phyloP scores from a whole-genome alignment of 2,888 invertebrate species.

The Macrosoma leucophasiata region DNA sequence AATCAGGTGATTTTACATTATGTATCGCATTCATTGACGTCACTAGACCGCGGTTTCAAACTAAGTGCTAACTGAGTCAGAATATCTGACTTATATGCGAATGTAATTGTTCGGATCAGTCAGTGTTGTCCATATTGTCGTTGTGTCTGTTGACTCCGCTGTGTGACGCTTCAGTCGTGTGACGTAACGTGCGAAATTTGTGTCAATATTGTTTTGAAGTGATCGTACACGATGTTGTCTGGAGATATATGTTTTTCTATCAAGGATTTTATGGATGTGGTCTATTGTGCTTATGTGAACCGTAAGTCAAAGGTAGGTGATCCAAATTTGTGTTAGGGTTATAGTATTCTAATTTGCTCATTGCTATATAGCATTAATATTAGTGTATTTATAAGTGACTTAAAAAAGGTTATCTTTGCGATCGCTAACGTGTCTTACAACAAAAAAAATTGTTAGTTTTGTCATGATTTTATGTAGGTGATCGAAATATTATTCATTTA shows the following conservation, averaged over 20 bases:
- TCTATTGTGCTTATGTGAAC: slow-evolving; percentile 49
- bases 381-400: too few relatives aligned
- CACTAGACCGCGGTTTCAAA: slow-evolving; percentile 36
- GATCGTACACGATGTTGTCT: slow-evolving; percentile 44
- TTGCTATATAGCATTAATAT: too few relatives aligned
- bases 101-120: too few relatives aligned
- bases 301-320: slow-evolving; percentile 27
- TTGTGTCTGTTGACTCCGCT: slow-evolving; percentile 32
- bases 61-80: slow-evolving; percentile 45
- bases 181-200: slow-evolving; percentile 9
- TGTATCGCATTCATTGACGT: slow-evolving; percentile 45
- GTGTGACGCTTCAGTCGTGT: slow-evolving; percentile 28
- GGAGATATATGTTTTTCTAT: slow-evolving; percentile 53
- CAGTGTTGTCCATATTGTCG: too few relatives aligned
- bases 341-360: too few relatives aligned
- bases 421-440: too few relatives aligned
- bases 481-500: too few relatives aligned
- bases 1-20: slow-evolving; percentile 33
- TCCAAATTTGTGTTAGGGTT: too few relatives aligned
- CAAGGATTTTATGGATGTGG: slow-evolving; percentile 64
- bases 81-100: too few relatives aligned
- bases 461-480: too few relatives aligned
- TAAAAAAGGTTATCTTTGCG: too few relatives aligned
- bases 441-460: too few relatives aligned
- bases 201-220: slow-evolving; percentile 10